These are phyloP conservation scores for Zingel zingel DNA, from an alignment of 2,113 vertebrate species.

Conservation along the genomic window DNA sequence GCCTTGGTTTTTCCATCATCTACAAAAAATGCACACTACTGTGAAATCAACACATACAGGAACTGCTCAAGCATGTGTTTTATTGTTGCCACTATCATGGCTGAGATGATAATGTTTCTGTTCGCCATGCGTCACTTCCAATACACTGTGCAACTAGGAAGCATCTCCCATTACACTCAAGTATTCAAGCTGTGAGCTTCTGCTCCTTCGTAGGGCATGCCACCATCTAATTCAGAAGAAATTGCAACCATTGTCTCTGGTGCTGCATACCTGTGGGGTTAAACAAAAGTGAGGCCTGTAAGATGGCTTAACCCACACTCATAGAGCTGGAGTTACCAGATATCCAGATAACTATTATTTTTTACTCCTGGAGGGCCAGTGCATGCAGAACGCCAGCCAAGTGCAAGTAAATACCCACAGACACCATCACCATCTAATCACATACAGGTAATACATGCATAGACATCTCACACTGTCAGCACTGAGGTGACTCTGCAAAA, in stretches of 20 bases:
- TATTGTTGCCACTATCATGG: neutral
- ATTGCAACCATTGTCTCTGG: neutral
- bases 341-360: neutral
- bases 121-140: neutral
- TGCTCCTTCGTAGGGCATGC: neutral
- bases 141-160: no score
- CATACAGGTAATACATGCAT: neutral
- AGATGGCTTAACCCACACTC: neutral
- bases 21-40: no score
- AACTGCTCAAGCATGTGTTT: neutral
- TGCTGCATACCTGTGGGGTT: neutral
- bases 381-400: neutral
- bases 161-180: neutral
- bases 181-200: neutral
- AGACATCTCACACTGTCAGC: neutral
- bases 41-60: no score
- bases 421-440: neutral
- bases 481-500: constrained; percentile 47
- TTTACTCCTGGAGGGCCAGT: neutral
- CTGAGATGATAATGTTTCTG: neutral
- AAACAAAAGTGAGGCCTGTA: neutral
- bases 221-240: neutral
- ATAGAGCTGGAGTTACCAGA: neutral
- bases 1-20: no score
- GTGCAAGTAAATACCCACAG: neutral